Evolutionary conservation across 2,797 vertebrate species (phyloP).

Genomic region (Mallotus villosus): DNA sequence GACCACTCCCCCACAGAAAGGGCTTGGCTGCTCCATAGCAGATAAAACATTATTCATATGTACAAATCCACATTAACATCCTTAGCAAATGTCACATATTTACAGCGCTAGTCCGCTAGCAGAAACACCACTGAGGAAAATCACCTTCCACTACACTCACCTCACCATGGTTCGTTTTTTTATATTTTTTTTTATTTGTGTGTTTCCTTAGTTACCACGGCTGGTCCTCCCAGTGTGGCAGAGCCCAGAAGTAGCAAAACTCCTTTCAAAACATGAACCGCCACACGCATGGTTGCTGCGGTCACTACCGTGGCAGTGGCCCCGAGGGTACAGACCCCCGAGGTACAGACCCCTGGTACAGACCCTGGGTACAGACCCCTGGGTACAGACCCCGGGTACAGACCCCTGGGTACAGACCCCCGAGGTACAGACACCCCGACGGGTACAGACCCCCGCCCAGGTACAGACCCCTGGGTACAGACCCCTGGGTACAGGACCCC

Average conservation of each 20-base stretch:
- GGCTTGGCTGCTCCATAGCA: conserved; percentile 86
- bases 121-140: conserved; percentile 76
- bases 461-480: too few relatives aligned
- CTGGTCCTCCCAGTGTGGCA: conserved; percentile 20
- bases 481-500: background rate
- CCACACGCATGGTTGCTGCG: conserved; percentile 52
- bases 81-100: conserved; percentile 84
- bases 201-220: too few relatives aligned
- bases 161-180: conserved; percentile 40
- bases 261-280: conserved; percentile 53
- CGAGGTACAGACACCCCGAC: conserved; percentile 35
- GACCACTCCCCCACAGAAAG: conserved; percentile 80
- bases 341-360: background rate
- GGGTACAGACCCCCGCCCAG: too few relatives aligned
- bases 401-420: conserved; percentile 29
- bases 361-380: conserved; percentile 65
- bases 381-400: conserved; percentile 17
- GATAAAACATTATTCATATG: conserved; percentile 73
- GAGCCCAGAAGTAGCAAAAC: conserved; percentile 53
- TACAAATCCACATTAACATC: conserved; percentile 86
- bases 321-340: conserved; percentile 45
- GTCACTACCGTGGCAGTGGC: conserved; percentile 70
- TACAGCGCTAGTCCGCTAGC: conserved; percentile 87
- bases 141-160: conserved; percentile 79
- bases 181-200: background rate